Base-by-base conservation (phyloP, 2,888 invertebrate genomes). In the Eristalinus aeneus region DNA sequence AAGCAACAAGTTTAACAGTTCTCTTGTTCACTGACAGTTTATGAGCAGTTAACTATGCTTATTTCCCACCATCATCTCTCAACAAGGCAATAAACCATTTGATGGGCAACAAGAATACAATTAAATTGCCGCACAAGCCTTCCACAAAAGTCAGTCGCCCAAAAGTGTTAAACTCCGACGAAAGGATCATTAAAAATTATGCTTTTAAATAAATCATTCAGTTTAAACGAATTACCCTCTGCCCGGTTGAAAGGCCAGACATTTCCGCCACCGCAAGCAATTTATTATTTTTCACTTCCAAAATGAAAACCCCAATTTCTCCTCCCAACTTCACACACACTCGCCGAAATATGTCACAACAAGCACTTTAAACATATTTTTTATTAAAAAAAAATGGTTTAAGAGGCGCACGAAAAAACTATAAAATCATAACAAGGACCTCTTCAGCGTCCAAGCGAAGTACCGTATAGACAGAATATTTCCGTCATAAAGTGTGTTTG, bases 341-440 rank as follows among this genome's bases (percentile, higher is more conserved):
- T 12, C 11, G 20, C 23, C 5, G 20, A 34, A 53, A 73, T 63
- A 63, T 65, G 34, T 65, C 74, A 58, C 36, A 20, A 36, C 23
- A 10, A 39, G 23, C 36, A 64, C 65, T 69, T 77, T 64, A 77
- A 64, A 77, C 39, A 56, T 23, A 9, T 10, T 69, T 77, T 77
- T 54, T 69, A 77, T 61, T 56, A 31, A 11, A 23, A 60, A 68
- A 39, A 76, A 53, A 75, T 9, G 56, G 8, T 46, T 46, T 8
- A 46, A 46, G 16, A 16, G 46, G 5, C 16, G 8, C 46, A 16
- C 39, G n/a, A 76, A 23, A 23, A 56, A 23, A 56, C 22, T 23
- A 69, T 39, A 39, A 67, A 67, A 67, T 67, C 54, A 69, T 63
- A 58, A 63, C 77, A 56, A 77, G 64, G 46, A n/a, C n/a, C 64